A percentile compares a stretch with the other conserved stretches of the same genome.
Evolutionary conservation across 1,140 invertebrate genomes (phyloP).

Genomic region (Andricus grossulariae): DNA sequence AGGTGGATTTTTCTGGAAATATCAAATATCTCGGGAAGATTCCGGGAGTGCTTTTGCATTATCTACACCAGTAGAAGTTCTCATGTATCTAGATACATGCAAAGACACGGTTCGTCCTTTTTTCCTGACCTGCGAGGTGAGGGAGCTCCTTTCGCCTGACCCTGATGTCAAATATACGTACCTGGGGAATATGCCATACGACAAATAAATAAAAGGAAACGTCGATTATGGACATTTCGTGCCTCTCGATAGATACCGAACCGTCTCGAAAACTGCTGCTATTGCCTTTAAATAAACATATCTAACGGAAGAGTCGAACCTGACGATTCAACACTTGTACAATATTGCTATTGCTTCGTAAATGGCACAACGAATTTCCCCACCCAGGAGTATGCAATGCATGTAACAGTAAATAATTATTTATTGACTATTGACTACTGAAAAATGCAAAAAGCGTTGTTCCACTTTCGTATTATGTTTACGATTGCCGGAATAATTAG

Average conservation of each 20-base stretch:
- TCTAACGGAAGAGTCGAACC: background rate
- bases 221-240: constrained; percentile 15
- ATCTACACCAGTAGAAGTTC: background rate
- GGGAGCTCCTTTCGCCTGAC: constrained; percentile 28
- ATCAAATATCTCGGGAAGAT: constrained; percentile 17
- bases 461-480: too few species aligned
- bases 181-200: constrained; percentile 1
- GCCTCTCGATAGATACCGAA: background rate
- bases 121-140: constrained; percentile 22
- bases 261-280: too few species aligned
- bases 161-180: constrained; percentile 28
- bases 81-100: background rate
- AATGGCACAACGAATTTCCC: too few species aligned
- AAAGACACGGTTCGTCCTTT: constrained; percentile 15
- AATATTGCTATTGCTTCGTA: too few species aligned
- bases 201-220: constrained; percentile 29
- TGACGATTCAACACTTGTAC: background rate
- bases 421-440: too few species aligned
- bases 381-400: too few species aligned
- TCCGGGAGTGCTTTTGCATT: constrained; percentile 18
- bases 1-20: constrained; percentile 6
- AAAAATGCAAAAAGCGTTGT: too few species aligned
- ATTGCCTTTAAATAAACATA: background rate
- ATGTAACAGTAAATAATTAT: too few species aligned
- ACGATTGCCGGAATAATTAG: too few species aligned